phyloP scores from a whole-genome alignment of 1,140 invertebrate genomes.

The Zaprionus ghesquierei region DNA sequence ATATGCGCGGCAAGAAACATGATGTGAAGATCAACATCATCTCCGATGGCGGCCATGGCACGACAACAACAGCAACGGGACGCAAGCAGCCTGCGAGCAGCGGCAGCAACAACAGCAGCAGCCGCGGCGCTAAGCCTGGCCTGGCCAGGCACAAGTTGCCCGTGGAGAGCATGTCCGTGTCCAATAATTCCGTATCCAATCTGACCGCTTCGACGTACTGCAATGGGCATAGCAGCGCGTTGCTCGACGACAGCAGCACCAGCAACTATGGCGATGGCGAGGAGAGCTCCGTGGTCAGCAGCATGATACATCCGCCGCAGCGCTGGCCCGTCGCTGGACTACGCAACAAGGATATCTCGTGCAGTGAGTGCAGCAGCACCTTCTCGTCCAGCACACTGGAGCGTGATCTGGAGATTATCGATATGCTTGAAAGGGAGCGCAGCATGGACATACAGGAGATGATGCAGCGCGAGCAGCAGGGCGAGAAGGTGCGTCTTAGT shows the following conservation, averaged over 20 bases:
- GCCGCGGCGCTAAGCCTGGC: neutral
- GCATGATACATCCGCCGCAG: slow-evolving; percentile 72
- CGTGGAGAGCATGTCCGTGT: slow-evolving; percentile 53
- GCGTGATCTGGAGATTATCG: slow-evolving; percentile 79
- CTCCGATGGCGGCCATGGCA: slow-evolving; percentile 58
- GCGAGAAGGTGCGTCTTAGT: slow-evolving; percentile 54
- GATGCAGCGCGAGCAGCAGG: slow-evolving; percentile 66
- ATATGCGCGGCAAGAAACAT: slow-evolving; percentile 73
- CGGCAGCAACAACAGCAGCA: slow-evolving; percentile 46
- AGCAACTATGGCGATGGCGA: slow-evolving; percentile 79
- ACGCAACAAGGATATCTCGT: slow-evolving; percentile 68
- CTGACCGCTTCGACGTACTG: slow-evolving; percentile 75
- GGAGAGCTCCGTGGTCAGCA: slow-evolving; percentile 77
- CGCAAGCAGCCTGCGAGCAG: slow-evolving; percentile 29
- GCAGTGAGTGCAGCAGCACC: slow-evolving; percentile 76
- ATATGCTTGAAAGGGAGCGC: slow-evolving; percentile 76
- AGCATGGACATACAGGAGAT: slow-evolving; percentile 82
- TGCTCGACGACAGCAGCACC: slow-evolving; percentile 71
- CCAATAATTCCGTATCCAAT: slow-evolving; percentile 72
- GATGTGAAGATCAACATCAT: slow-evolving; percentile 80
- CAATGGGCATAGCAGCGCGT: slow-evolving; percentile 54
- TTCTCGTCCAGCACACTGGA: slow-evolving; percentile 78
- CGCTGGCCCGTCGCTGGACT: slow-evolving; percentile 48
- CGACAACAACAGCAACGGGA: neutral
- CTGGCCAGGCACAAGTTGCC: slow-evolving; percentile 36